Conservation (phyloP, 2,113 vertebrate genomes). For the Ictalurus furcatus region DNA sequence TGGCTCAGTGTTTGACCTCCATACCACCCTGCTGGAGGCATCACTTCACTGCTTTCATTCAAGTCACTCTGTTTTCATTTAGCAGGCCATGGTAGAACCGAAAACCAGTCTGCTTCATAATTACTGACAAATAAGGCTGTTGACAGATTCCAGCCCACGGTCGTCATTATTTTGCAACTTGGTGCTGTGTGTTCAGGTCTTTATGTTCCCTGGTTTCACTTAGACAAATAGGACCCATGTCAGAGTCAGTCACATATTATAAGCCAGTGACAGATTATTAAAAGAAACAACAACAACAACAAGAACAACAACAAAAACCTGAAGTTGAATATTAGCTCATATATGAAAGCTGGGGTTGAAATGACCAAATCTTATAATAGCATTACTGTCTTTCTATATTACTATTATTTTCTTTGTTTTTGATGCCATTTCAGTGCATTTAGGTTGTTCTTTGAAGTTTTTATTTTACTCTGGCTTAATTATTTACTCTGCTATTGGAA, state of each 20-base stretch:
- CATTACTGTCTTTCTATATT: background rate
- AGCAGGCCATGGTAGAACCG: background rate
- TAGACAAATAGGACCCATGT: background rate
- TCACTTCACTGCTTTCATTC: background rate
- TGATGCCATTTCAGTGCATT: background rate
- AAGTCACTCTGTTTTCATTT: background rate
- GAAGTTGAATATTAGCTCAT: background rate
- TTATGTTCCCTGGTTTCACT: background rate
- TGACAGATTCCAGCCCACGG: background rate
- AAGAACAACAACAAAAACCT: background rate
- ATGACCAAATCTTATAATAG: background rate
- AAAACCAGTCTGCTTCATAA: background rate
- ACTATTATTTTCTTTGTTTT: background rate
- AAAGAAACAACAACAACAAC: background rate
- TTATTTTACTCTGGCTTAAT: background rate
- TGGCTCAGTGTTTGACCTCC: background rate
- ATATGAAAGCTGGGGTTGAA: background rate
- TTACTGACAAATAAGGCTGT: background rate
- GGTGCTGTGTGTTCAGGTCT: background rate
- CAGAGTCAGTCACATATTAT: background rate
- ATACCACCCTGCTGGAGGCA: slow-evolving; percentile 17
- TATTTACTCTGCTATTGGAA: background rate
- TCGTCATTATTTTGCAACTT: background rate
- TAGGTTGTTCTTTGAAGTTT: background rate
- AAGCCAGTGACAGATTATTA: background rate